Evolutionary conservation across 2,797 vertebrate genomes (phyloP).

Genomic region (Liasis olivaceus): DNA sequence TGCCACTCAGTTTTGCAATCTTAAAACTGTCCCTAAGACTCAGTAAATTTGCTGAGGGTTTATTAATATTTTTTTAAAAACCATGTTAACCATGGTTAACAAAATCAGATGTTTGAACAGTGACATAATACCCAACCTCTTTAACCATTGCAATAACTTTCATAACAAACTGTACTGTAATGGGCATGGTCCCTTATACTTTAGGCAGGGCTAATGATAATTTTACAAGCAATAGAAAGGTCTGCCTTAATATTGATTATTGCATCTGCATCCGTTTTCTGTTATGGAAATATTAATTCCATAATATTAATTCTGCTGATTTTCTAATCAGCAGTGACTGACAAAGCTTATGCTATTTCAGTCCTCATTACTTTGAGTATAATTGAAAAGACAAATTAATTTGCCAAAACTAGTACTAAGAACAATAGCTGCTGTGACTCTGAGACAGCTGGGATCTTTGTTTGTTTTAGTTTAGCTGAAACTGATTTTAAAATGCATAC

Average conservation of each 20-base stretch:
- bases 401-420: neutral
- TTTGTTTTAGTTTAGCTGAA: neutral
- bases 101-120: neutral
- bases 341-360: neutral
- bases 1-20: neutral
- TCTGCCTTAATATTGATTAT: neutral
- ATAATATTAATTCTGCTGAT: too few relatives aligned
- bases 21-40: neutral
- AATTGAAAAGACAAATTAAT: conserved; percentile 3
- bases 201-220: neutral
- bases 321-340: conserved; percentile 6
- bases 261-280: neutral
- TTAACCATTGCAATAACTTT: neutral
- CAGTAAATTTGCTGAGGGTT: neutral
- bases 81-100: neutral
- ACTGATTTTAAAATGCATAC: conserved; percentile 1
- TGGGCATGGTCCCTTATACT: neutral
- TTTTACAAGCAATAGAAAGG: neutral
- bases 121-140: neutral
- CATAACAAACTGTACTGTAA: neutral
- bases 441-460: neutral
- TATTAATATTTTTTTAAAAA: neutral
- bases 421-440: conserved; percentile 13
- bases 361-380: conserved; percentile 5
- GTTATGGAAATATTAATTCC: neutral